Evolutionary conservation across 2,113 vertebrate species (phyloP), one percentile per base, ranked within the genome.

Genomic region (Isurus oxyrinchus): DNA sequence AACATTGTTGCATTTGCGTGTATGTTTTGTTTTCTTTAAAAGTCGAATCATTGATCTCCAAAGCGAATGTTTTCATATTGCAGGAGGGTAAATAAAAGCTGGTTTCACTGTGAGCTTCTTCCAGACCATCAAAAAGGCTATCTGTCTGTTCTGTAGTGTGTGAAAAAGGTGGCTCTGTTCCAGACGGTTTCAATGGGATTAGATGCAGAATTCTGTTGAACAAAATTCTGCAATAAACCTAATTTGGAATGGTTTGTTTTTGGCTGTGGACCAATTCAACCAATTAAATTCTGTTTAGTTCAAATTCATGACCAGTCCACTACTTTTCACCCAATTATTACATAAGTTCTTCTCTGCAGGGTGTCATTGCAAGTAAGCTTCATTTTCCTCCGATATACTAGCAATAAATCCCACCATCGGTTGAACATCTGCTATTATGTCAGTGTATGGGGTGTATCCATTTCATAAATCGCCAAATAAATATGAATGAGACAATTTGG

Each of bases 151-250:
- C 27, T 72, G 19, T 95, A 35, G 10, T 95, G 35, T 44, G 11
- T 63, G 31, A 53, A 94, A 93, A 93, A n/a, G 69, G 25, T 6
- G 27, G n/a, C 13, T 72, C 19, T 53, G 25, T 31, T 72, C 66
- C 44, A 19, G 55, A 19, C 11, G 1, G 44, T 53, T 95, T 67
- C 69, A 95, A 25, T 72, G 3, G 2, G 4, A 5, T 95, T 72
- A 44, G 44, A 27, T 95, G 94, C 66, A 53, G 94, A 49, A 40
- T 95, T 69, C 94, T 72, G 66, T 72, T 72, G 66, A 72, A 53
- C 94, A 95, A 72, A 95, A 72, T 72, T 72, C 49, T 55, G 25
- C 66, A 72, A 10, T 55, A 72, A 95, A 95, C 63, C 67, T 95
- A 69, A 72, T 72, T 53, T 95, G 44, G 67, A 76, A 72, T 95